phyloP scores from a whole-genome alignment of 2,888 invertebrate species.

The Thereva nobilitata region DNA sequence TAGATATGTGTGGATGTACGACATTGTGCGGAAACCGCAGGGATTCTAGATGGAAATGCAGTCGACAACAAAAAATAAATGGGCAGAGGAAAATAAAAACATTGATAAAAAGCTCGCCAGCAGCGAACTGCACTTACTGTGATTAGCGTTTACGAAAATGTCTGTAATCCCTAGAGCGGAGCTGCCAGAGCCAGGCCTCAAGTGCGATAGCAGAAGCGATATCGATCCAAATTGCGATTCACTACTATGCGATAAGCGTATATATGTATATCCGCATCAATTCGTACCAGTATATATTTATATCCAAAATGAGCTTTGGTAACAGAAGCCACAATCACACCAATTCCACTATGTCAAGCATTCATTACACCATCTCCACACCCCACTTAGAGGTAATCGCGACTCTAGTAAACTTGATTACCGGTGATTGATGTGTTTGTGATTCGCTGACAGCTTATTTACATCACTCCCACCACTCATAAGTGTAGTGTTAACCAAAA shows the following conservation, averaged over 20 bases:
- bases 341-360: conserved; percentile 12
- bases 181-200: conserved; percentile 3
- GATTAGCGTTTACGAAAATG: conserved; percentile 13
- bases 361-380: conserved; percentile 10
- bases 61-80: too few relatives aligned
- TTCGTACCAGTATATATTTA: conserved; percentile 20
- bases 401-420: conserved; percentile 25
- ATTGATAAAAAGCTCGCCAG: not conserved
- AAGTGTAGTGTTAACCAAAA: too few relatives aligned
- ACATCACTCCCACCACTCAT: not conserved
- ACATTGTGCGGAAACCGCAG: too few relatives aligned
- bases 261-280: conserved; percentile 11
- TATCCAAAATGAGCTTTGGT: conserved; percentile 22
- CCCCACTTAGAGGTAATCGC: conserved; percentile 8
- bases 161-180: conserved; percentile 13
- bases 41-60: too few relatives aligned
- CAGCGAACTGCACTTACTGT: conserved; percentile 9
- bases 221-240: conserved; percentile 14
- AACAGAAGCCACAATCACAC: conserved; percentile 13
- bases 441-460: conserved; percentile 6
- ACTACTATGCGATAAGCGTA: not conserved
- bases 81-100: not conserved
- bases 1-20: too few relatives aligned
- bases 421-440: conserved; percentile 22
- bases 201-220: conserved; percentile 3